Evolutionary conservation across 1,140 invertebrate species (phyloP).

Genomic region (Drosophila asahinai): DNA sequence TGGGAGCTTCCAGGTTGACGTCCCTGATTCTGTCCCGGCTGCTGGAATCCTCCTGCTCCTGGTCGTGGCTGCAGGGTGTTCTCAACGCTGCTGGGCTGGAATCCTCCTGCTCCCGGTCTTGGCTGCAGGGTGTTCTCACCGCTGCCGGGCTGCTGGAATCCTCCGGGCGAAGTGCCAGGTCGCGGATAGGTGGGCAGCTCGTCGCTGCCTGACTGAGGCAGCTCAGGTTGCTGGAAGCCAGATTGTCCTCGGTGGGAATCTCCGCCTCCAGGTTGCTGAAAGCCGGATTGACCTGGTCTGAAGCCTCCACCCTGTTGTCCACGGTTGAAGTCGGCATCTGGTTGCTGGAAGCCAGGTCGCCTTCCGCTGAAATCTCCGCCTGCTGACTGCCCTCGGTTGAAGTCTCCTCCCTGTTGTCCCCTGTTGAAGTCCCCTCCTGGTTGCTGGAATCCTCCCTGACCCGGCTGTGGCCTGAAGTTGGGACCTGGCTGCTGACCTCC

Average conservation of each 20-base stretch:
- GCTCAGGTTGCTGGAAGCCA: slow-evolving; percentile 14
- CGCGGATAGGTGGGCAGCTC: slow-evolving; percentile 9
- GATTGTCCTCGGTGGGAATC: too few species aligned
- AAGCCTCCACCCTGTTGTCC: background rate
- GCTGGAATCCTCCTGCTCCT: slow-evolving; percentile 9
- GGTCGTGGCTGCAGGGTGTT: slow-evolving; percentile 14
- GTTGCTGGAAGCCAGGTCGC: background rate
- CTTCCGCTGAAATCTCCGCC: background rate
- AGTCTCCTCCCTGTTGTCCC: slow-evolving; percentile 7
- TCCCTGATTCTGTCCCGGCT: background rate
- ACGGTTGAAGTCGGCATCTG: background rate
- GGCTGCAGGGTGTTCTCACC: slow-evolving; percentile 14
- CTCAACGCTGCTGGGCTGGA: slow-evolving; percentile 2
- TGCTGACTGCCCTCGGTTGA: background rate
- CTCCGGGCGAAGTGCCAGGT: background rate
- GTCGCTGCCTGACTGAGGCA: background rate
- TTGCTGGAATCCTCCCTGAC: background rate
- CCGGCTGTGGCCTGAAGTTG: background rate
- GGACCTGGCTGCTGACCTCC: slow-evolving; percentile 2
- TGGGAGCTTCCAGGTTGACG: background rate
- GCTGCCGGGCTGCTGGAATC: slow-evolving; percentile 5
- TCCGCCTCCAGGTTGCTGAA: slow-evolving; percentile 16
- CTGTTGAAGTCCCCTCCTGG: slow-evolving; percentile 9
- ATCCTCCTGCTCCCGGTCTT: background rate
- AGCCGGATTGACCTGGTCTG: background rate